A percentile compares a stretch with the other conserved stretches of the same genome.
Evolutionary conservation across 2,888 invertebrate genomes (phyloP).

Genomic region (Heteropelma amictum): DNA sequence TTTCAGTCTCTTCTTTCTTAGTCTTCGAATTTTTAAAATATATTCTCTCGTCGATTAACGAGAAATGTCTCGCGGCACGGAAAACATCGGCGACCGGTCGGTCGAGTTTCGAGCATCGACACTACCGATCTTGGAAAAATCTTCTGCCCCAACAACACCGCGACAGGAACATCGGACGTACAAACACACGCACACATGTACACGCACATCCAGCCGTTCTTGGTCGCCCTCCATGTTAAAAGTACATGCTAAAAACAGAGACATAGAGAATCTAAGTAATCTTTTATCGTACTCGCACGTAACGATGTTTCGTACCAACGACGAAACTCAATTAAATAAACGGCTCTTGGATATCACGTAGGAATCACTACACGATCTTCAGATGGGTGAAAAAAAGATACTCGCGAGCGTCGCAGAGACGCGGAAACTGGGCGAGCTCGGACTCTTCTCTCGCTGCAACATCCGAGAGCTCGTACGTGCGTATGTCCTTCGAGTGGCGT

Average conservation of each 20-base stretch:
- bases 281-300: constrained; percentile 8
- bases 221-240: neutral
- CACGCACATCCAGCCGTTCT: neutral
- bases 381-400: constrained; percentile 9
- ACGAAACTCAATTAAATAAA: constrained; percentile 49
- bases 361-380: constrained; percentile 29
- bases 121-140: constrained; percentile 48
- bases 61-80: constrained; percentile 20
- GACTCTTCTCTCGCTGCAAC: neutral
- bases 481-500: neutral
- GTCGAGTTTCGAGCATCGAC: constrained; percentile 53
- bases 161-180: neutral
- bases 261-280: constrained; percentile 5
- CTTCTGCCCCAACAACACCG: neutral
- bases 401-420: neutral
- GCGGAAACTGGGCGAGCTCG: neutral
- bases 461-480: neutral
- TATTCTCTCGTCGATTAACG: neutral
- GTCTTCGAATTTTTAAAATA: neutral
- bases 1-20: neutral
- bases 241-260: constrained; percentile 29
- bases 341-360: constrained; percentile 36
- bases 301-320: neutral
- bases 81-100: constrained; percentile 34
- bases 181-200: neutral